Evolutionary conservation across 2,888 invertebrate species (phyloP).

Genomic region (Catocala sponsa): DNA sequence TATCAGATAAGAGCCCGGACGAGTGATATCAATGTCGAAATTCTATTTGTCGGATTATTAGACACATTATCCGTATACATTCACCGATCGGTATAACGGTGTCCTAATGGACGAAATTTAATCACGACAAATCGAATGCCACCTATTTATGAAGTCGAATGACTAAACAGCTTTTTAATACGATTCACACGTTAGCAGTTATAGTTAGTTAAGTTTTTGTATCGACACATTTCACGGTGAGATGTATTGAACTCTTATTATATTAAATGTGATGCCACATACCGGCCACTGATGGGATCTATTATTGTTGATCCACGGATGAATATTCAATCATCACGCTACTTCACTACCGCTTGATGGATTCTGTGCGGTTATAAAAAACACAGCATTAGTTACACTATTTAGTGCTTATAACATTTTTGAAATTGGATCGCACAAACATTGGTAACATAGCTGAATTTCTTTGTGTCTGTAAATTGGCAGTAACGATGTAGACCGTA

Average conservation of each 20-base stretch:
- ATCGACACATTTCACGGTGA: constrained; percentile 87
- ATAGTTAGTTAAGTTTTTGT: constrained; percentile 88
- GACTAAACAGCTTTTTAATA: constrained; percentile 88
- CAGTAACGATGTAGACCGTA: constrained; percentile 35
- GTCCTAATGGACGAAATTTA: constrained; percentile 86
- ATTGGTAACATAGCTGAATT: constrained; percentile 40
- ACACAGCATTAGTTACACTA: constrained; percentile 65
- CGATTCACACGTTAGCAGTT: constrained; percentile 88
- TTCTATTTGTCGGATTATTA: constrained; percentile 81
- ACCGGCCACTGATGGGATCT: constrained; percentile 85
- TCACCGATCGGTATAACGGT: constrained; percentile 79
- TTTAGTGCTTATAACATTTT: constrained; percentile 61
- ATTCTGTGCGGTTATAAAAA: constrained; percentile 69
- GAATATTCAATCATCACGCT: constrained; percentile 86
- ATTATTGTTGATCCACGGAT: constrained; percentile 87
- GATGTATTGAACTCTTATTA: constrained; percentile 86
- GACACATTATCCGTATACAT: constrained; percentile 76
- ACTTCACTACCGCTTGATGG: constrained; percentile 74
- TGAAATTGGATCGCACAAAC: constrained; percentile 53
- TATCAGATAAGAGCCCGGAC: constrained; percentile 56
- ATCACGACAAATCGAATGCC: constrained; percentile 87
- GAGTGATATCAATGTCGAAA: constrained; percentile 69
- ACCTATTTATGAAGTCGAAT: constrained; percentile 87
- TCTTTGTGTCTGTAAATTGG: constrained; percentile 43
- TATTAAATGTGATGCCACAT: constrained; percentile 87